phyloP scores from a whole-genome alignment of 2,113 vertebrate genomes.

The Percopsis transmontana region DNA sequence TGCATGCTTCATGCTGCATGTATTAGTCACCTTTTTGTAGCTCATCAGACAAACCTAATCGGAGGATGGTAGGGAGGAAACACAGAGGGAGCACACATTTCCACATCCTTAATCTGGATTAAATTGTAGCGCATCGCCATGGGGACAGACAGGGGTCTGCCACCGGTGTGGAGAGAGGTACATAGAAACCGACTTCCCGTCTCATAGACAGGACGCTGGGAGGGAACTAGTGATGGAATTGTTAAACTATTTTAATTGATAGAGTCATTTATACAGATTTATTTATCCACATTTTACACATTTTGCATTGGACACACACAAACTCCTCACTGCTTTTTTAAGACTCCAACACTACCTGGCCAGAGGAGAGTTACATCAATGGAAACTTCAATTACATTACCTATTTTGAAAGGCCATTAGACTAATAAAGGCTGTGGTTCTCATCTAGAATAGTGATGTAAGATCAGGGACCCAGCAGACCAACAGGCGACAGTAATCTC shows the following conservation, averaged over 20 bases:
- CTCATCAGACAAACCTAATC: slow-evolving; percentile 44
- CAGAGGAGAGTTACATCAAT: too few relatives aligned
- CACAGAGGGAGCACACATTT: slow-evolving; percentile 55
- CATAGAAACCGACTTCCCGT: not conserved
- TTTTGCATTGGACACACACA: too few relatives aligned
- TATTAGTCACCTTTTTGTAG: slow-evolving; percentile 29
- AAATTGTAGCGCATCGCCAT: slow-evolving; percentile 44
- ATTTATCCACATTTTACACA: too few relatives aligned
- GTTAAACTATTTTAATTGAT: too few relatives aligned
- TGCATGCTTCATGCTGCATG: too few relatives aligned
- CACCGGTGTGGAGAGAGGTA: not conserved
- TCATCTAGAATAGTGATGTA: not conserved
- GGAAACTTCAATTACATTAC: too few relatives aligned
- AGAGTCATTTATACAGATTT: too few relatives aligned
- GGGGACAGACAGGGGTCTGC: not conserved
- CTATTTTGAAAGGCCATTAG: too few relatives aligned
- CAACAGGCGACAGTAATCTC: not conserved
- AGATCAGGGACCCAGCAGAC: not conserved
- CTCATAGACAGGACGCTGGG: not conserved
- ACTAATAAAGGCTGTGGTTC: too few relatives aligned
- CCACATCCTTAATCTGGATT: slow-evolving; percentile 72
- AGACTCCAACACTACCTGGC: too few relatives aligned
- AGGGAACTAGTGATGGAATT: too few relatives aligned
- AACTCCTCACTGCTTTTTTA: too few relatives aligned
- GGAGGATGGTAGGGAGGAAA: slow-evolving; percentile 18